Evolutionary conservation across 2,888 invertebrate genomes (phyloP).

Genomic region (Galerucella calmariensis): DNA sequence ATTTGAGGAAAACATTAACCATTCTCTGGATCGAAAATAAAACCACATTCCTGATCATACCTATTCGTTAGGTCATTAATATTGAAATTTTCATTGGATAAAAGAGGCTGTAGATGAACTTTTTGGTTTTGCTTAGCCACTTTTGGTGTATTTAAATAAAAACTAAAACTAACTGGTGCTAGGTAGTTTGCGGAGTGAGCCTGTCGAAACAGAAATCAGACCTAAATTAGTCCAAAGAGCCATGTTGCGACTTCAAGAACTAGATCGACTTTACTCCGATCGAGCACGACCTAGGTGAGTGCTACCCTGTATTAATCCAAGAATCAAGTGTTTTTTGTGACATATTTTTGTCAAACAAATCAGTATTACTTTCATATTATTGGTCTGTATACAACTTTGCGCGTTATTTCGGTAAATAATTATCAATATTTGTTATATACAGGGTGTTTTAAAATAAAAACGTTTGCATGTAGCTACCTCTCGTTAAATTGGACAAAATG

Average conservation of each 20-base stretch:
- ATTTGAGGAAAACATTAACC: background rate
- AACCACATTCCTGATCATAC: background rate
- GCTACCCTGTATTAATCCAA: background rate
- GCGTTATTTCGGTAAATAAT: too few relatives aligned
- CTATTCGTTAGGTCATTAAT: background rate
- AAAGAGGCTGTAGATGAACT: slow-evolving; percentile 5
- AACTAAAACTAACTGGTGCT: slow-evolving; percentile 63
- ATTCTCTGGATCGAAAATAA: background rate
- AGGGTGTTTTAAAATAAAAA: too few relatives aligned
- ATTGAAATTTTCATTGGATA: background rate
- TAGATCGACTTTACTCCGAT: slow-evolving; percentile 63
- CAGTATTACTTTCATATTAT: too few relatives aligned
- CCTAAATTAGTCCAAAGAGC: slow-evolving; percentile 64
- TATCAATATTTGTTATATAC: too few relatives aligned
- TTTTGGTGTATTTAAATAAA: slow-evolving; percentile 9
- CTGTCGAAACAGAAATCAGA: slow-evolving; percentile 53
- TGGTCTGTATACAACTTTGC: too few relatives aligned
- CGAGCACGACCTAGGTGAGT: slow-evolving; percentile 64
- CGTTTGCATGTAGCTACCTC: too few relatives aligned
- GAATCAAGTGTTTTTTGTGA: too few relatives aligned
- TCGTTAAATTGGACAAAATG: too few relatives aligned
- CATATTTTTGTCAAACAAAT: too few relatives aligned
- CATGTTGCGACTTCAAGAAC: slow-evolving; percentile 62
- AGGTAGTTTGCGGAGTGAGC: slow-evolving; percentile 64
- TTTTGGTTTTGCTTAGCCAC: slow-evolving; percentile 36